Conservation (phyloP, 2,797 vertebrate species). For the Borostomias antarcticus region DNA sequence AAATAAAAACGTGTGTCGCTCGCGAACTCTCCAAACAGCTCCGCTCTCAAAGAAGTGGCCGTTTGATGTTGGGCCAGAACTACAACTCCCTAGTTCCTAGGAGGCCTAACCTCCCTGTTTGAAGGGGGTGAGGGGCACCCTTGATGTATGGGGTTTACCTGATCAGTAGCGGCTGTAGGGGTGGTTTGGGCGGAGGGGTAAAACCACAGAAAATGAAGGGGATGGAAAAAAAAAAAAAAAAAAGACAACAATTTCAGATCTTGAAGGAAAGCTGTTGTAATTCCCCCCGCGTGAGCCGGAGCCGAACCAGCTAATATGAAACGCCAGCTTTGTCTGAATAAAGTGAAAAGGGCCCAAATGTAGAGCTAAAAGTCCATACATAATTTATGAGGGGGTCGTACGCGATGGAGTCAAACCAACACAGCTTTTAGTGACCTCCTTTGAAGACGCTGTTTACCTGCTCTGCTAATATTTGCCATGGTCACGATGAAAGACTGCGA, state of each 20-base stretch:
- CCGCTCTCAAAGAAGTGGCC: constrained; percentile 56
- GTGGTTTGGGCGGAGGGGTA: constrained; percentile 8
- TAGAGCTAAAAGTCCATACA: constrained; percentile 47
- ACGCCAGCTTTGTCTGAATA: constrained; percentile 57
- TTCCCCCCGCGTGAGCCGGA: constrained; percentile 56
- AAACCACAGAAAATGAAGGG: constrained; percentile 50
- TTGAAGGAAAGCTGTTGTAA: constrained; percentile 47
- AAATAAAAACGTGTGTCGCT: constrained; percentile 46
- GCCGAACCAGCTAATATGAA: constrained; percentile 61
- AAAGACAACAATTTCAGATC: constrained; percentile 33
- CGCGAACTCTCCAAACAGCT: constrained; percentile 63
- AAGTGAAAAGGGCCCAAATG: constrained; percentile 48
- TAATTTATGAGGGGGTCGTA: constrained; percentile 67
- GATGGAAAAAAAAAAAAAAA: constrained; percentile 36
- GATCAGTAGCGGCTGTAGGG: constrained; percentile 48
- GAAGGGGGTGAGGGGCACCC: constrained; percentile 72
- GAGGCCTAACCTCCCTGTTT: constrained; percentile 57
- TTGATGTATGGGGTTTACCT: constrained; percentile 76
- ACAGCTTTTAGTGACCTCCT: constrained; percentile 60
- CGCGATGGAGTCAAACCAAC: constrained; percentile 66
- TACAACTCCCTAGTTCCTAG: constrained; percentile 54
- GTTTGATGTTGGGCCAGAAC: constrained; percentile 70
- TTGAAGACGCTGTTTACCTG: constrained; percentile 72
- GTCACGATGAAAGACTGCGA: constrained; percentile 58
- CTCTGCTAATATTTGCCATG: constrained; percentile 68